phyloP scores from a whole-genome alignment of 2,888 invertebrate species.

The Eristalis tenax region DNA sequence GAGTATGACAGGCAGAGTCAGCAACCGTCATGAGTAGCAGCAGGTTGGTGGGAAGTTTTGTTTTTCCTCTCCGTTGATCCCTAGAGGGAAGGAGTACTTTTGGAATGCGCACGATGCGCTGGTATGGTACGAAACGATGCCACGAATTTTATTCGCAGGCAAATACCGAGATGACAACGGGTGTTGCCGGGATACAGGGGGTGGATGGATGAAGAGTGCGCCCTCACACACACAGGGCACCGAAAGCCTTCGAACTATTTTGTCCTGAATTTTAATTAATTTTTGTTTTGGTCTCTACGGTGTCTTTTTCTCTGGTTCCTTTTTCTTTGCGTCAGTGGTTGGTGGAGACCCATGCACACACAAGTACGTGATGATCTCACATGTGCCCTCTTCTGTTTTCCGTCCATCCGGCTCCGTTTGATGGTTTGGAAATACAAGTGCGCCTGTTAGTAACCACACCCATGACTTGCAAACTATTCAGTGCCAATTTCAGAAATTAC shows the following conservation, averaged over 20 bases:
- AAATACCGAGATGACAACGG: slow-evolving; percentile 18
- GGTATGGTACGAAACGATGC: slow-evolving; percentile 40
- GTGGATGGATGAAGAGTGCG: neutral
- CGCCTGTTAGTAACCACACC: slow-evolving; percentile 38
- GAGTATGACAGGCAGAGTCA: slow-evolving; percentile 24
- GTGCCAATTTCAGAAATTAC: slow-evolving; percentile 24
- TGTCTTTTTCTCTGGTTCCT: neutral
- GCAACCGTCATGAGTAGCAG: slow-evolving; percentile 33
- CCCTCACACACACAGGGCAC: no score
- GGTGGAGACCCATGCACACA: neutral
- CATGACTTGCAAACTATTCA: slow-evolving; percentile 35
- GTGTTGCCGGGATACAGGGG: neutral
- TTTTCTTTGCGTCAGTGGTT: neutral
- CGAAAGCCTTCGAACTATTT: slow-evolving; percentile 42
- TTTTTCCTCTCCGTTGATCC: slow-evolving; percentile 21
- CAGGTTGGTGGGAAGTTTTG: slow-evolving; percentile 35
- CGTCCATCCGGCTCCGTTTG: neutral
- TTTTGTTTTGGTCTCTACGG: slow-evolving; percentile 23
- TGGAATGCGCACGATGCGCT: slow-evolving; percentile 57
- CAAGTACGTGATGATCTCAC: slow-evolving; percentile 2
- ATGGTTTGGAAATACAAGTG: slow-evolving; percentile 15
- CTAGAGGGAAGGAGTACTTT: slow-evolving; percentile 19
- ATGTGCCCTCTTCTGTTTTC: slow-evolving; percentile 4
- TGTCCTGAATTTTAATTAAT: slow-evolving; percentile 62
- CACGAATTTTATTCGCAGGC: slow-evolving; percentile 49